phyloP scores from a whole-genome alignment of 2,113 vertebrate species.

The Corythaixoides concolor region DNA sequence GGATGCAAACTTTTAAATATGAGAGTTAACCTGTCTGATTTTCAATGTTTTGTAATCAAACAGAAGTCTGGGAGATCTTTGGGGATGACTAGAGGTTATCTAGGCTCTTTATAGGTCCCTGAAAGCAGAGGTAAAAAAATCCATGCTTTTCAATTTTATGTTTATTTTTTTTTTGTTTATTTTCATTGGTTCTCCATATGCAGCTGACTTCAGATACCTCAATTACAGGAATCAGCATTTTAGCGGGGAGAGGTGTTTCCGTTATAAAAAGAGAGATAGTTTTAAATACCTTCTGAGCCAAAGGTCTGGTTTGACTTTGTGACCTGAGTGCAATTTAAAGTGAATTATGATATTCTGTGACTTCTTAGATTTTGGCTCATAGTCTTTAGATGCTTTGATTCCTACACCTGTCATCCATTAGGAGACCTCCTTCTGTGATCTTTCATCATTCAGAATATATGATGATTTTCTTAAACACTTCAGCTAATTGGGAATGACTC shows the following conservation, averaged over 20 bases:
- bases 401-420: constrained; percentile 88
- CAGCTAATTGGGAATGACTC: constrained; percentile 82
- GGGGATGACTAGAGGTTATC: neutral
- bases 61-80: neutral
- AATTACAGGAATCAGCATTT: neutral
- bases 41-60: neutral
- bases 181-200: neutral
- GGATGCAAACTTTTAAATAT: neutral
- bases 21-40: neutral
- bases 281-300: constrained; percentile 3
- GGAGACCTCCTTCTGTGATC: constrained; percentile 83
- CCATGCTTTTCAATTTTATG: neutral
- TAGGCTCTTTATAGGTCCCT: neutral
- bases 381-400: constrained; percentile 75
- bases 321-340: constrained; percentile 59
- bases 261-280: neutral
- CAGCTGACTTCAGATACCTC: neutral
- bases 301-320: constrained; percentile 44
- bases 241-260: neutral
- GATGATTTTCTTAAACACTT: constrained; percentile 79
- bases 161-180: neutral
- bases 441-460: constrained; percentile 91
- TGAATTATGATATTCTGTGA: constrained; percentile 34
- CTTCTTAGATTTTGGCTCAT: constrained; percentile 76
- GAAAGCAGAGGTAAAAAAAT: neutral